These are phyloP conservation scores for Alligator mississippiensis DNA, from an alignment of 2,113 vertebrate species.

Conservation along the genomic window DNA sequence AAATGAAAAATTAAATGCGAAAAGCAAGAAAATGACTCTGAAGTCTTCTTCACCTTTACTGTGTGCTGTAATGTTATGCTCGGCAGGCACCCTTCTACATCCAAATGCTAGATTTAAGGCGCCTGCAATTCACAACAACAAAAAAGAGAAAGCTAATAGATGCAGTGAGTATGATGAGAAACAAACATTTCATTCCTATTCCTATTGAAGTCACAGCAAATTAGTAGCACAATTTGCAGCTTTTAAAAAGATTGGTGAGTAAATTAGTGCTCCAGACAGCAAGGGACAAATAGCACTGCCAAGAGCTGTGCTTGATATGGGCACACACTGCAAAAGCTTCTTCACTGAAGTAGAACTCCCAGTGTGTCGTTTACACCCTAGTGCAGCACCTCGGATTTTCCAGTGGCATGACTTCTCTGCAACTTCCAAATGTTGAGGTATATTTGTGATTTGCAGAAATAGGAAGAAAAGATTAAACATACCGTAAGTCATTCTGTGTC, in stretches of 20 bases:
- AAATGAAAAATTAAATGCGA: conserved; percentile 75
- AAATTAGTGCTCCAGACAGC: background rate
- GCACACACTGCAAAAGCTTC: background rate
- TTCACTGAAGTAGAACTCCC: background rate
- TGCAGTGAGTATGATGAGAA: background rate
- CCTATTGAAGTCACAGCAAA: background rate
- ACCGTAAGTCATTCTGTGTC: background rate
- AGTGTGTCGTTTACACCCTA: too few species aligned
- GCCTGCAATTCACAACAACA: background rate
- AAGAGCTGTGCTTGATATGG: background rate
- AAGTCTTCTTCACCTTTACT: conserved; percentile 57
- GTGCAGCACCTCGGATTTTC: background rate
- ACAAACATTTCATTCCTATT: background rate
- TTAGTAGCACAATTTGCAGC: conserved; percentile 24
- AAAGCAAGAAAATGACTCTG: conserved; percentile 61
- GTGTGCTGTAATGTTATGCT: background rate
- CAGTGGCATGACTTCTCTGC: background rate
- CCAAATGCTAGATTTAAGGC: background rate
- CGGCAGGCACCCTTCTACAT: background rate
- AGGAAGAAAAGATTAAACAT: background rate
- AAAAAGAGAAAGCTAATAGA: background rate
- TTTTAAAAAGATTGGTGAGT: background rate
- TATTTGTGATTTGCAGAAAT: background rate
- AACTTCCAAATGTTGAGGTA: background rate
- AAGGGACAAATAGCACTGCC: background rate